Percentiles rank a stretch among this genome's conserved stretches.
Conservation (phyloP, 1,140 invertebrate genomes). For the Triops longicaudatus region DNA sequence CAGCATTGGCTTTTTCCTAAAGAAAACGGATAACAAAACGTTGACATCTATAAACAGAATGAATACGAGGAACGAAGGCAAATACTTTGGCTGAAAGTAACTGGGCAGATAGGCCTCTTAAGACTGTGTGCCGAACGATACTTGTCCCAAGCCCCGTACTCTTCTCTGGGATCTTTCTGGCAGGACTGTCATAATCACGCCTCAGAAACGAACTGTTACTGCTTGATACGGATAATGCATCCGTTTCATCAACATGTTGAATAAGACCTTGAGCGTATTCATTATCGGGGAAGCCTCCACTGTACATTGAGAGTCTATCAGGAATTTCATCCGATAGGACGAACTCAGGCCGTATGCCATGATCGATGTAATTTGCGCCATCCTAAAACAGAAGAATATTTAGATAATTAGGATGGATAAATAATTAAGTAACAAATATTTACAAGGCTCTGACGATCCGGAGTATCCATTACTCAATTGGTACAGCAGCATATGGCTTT, state of each 20-base stretch:
- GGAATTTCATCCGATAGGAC: not conserved
- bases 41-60: slow-evolving; percentile 21
- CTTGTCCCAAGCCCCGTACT: not conserved
- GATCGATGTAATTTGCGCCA: not conserved
- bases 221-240: not conserved
- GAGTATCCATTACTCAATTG: not conserved
- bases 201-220: not conserved
- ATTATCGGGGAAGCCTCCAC: not conserved
- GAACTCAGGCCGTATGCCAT: not conserved
- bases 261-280: not conserved
- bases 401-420: not conserved
- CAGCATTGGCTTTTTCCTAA: slow-evolving; percentile 79
- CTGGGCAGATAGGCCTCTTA: slow-evolving; percentile 78
- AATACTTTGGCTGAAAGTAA: slow-evolving; percentile 66
- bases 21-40: not conserved
- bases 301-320: not conserved
- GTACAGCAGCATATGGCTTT: not conserved
- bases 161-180: not conserved
- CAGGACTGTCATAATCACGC: not conserved
- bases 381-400: not conserved
- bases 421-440: not conserved
- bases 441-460: not conserved
- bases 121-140: slow-evolving; percentile 66
- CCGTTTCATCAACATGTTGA: not conserved
- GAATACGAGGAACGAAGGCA: slow-evolving; percentile 22